Percentiles rank a stretch among this genome's conserved stretches.
Conservation (phyloP, 2,113 vertebrate species). For the Empidonax traillii region DNA sequence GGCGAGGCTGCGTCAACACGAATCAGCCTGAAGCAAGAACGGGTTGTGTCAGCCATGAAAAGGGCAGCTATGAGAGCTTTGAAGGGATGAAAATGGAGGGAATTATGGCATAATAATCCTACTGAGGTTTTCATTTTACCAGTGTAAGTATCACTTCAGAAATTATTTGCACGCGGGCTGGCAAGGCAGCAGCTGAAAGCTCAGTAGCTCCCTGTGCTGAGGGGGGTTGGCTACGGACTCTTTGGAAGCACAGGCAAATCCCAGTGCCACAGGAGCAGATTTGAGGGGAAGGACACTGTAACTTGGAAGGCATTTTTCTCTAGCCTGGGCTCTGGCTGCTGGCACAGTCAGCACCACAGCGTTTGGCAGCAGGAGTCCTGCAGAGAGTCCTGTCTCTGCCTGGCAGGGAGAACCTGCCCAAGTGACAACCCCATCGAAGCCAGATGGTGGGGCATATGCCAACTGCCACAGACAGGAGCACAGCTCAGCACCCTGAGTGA, state of each 20-base stretch:
- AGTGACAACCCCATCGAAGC: background rate
- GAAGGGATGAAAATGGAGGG: background rate
- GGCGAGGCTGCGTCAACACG: fast-evolving
- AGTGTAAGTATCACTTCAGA: background rate
- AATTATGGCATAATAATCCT: background rate
- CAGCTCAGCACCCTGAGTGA: background rate
- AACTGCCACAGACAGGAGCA: background rate
- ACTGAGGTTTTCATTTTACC: background rate
- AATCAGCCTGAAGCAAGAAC: background rate
- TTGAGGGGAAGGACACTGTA: background rate
- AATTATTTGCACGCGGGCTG: background rate
- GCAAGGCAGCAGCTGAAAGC: background rate
- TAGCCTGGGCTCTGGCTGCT: background rate
- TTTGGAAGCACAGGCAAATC: background rate
- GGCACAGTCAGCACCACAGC: background rate
- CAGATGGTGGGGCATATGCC: background rate
- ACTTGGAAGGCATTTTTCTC: background rate
- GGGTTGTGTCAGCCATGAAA: background rate
- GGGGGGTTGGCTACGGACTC: background rate
- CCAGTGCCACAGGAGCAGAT: background rate
- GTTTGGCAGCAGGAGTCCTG: background rate
- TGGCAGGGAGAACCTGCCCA: background rate
- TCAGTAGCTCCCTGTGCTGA: background rate
- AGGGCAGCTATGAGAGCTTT: background rate
- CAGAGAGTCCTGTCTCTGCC: background rate